Evolutionary conservation across 2,113 vertebrate species (phyloP).

Genomic region (Tyto alba): DNA sequence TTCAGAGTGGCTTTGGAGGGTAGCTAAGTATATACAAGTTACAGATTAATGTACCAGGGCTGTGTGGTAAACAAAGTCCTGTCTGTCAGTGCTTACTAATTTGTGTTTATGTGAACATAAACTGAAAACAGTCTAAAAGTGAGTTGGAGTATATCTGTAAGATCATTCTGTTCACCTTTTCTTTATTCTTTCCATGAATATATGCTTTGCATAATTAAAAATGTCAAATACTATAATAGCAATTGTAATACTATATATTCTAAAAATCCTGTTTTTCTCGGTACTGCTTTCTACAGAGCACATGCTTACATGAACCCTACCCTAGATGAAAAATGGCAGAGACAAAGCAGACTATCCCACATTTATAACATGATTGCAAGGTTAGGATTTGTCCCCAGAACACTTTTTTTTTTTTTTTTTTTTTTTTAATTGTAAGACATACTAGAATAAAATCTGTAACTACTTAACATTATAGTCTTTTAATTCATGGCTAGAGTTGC

Average conservation of each 20-base stretch:
- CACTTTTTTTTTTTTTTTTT: no score
- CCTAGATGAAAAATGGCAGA: neutral
- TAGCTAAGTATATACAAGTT: neutral
- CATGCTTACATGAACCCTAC: neutral
- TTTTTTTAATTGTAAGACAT: neutral
- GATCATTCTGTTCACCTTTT: neutral
- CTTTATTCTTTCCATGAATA: neutral
- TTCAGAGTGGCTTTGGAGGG: neutral
- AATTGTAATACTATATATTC: accelerated
- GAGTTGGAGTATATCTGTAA: neutral
- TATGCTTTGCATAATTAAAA: neutral
- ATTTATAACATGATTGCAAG: neutral
- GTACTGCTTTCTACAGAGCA: neutral
- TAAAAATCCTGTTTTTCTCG: neutral
- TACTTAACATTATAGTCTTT: neutral
- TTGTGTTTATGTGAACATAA: neutral
- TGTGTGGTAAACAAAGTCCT: neutral
- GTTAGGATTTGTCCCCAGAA: neutral
- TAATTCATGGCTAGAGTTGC: neutral
- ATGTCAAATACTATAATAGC: neutral
- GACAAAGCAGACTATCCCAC: neutral
- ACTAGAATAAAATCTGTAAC: neutral
- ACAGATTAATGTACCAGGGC: neutral
- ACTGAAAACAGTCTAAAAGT: neutral
- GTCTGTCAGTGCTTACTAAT: neutral